A percentile compares a stretch with the other conserved stretches of the same genome.
phyloP scores from a whole-genome alignment of 2,797 vertebrate species.

The Pangasius djambal region DNA sequence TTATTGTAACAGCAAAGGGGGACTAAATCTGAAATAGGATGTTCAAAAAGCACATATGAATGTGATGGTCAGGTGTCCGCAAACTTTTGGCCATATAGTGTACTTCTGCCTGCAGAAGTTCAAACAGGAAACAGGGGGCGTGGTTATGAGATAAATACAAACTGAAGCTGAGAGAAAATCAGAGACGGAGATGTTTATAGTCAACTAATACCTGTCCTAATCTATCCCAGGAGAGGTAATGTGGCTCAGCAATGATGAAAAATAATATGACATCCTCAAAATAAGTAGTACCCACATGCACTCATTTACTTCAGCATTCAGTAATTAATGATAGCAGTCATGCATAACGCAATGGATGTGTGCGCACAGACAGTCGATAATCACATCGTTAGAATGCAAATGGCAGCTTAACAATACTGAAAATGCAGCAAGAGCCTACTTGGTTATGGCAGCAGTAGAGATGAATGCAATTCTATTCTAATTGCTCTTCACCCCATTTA shows the following conservation, averaged over 20 bases:
- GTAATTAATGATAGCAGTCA: slow-evolving; percentile 52
- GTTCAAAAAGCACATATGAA: no score
- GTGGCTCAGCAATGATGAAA: slow-evolving; percentile 46
- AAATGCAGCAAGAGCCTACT: slow-evolving; percentile 37
- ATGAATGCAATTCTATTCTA: slow-evolving; percentile 43
- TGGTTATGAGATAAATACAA: slow-evolving; percentile 24
- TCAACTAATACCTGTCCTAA: slow-evolving; percentile 30
- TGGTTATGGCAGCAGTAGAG: slow-evolving; percentile 24
- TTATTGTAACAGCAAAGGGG: no score
- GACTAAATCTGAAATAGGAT: no score
- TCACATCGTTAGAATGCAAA: slow-evolving; percentile 54
- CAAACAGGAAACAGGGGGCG: slow-evolving; percentile 17
- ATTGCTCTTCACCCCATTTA: slow-evolving; percentile 36
- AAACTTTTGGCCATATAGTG: no score
- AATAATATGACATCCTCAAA: slow-evolving; percentile 44
- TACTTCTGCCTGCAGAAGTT: slow-evolving; percentile 48
- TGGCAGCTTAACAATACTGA: slow-evolving; percentile 41
- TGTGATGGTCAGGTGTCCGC: no score
- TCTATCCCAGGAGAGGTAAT: slow-evolving; percentile 48
- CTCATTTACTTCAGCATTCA: slow-evolving; percentile 48
- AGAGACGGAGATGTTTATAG: slow-evolving; percentile 11
- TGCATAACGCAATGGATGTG: slow-evolving; percentile 35
- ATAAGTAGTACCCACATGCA: slow-evolving; percentile 49
- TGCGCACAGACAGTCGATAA: slow-evolving; percentile 46
- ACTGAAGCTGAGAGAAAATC: slow-evolving; percentile 19